Evolutionary conservation across 2,888 invertebrate genomes (phyloP).

Genomic region (Epicampocera succincta): DNA sequence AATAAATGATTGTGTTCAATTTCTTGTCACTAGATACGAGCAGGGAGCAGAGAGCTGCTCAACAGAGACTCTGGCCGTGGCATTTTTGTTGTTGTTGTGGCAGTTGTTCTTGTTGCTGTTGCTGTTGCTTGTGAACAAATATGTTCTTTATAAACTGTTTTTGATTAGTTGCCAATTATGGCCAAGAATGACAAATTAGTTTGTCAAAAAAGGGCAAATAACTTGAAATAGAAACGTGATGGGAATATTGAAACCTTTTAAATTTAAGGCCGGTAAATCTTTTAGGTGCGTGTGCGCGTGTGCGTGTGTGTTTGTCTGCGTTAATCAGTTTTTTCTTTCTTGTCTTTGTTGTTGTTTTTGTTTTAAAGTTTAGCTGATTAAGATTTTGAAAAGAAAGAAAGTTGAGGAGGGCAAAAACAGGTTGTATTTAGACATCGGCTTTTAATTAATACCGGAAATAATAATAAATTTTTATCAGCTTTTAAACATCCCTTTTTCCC

Average conservation of each 20-base stretch:
- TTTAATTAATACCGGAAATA: slow-evolving; percentile 66
- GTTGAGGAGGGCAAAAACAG: slow-evolving; percentile 3
- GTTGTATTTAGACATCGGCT: background rate
- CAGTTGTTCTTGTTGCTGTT: slow-evolving; percentile 18
- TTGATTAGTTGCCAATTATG: slow-evolving; percentile 66
- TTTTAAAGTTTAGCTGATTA: slow-evolving; percentile 11
- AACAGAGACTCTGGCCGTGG: background rate
- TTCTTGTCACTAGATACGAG: slow-evolving; percentile 16
- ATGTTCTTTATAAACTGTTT: slow-evolving; percentile 63
- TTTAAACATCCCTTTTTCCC: slow-evolving; percentile 59
- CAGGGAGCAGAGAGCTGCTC: slow-evolving; percentile 6
- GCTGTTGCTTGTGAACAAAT: slow-evolving; percentile 3
- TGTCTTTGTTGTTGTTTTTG: too few relatives aligned
- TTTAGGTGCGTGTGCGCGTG: background rate
- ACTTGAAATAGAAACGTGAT: slow-evolving; percentile 60
- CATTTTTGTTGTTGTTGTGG: slow-evolving; percentile 24
- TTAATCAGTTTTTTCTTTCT: too few relatives aligned
- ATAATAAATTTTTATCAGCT: slow-evolving; percentile 58
- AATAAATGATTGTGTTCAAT: slow-evolving; percentile 6
- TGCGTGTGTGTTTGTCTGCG: background rate
- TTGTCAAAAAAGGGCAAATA: slow-evolving; percentile 60
- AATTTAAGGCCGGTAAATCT: background rate
- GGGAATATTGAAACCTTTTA: slow-evolving; percentile 39
- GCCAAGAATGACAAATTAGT: slow-evolving; percentile 68
- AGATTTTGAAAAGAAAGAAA: slow-evolving; percentile 20